Evolutionary conservation across 2,888 invertebrate species (phyloP).

Genomic region (Drosophila anomalata): DNA sequence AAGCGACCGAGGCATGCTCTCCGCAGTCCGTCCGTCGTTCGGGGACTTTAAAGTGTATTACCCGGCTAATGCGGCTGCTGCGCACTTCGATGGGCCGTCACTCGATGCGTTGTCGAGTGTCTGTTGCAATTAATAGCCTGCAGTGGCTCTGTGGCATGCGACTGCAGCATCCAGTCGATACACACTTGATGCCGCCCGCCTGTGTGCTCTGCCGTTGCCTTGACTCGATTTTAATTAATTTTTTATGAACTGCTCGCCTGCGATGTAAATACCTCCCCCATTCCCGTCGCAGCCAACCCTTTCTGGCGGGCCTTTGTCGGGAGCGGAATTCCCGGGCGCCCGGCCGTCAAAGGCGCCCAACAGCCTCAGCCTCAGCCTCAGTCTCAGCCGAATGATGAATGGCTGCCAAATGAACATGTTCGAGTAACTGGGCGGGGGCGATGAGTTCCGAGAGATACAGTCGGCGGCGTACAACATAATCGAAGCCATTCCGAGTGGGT

Average conservation of each 20-base stretch:
- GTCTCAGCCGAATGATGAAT: conserved; percentile 62
- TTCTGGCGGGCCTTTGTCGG: conserved; percentile 1
- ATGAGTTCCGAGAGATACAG: conserved; percentile 26
- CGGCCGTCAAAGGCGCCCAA: conserved; percentile 15
- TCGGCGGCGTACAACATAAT: conserved; percentile 32
- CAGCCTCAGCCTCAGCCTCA: background rate
- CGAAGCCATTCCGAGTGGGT: background rate
- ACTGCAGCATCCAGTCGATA: conserved; percentile 21
- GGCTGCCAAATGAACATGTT: conserved; percentile 69
- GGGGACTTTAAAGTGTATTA: background rate
- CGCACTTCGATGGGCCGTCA: conserved; percentile 9
- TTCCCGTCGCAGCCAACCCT: background rate
- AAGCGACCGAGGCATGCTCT: background rate
- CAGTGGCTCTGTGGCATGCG: conserved; percentile 9
- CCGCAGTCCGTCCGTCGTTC: background rate
- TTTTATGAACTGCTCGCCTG: conserved; percentile 63
- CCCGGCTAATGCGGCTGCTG: background rate
- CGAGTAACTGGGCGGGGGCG: conserved; percentile 22
- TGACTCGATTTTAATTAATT: conserved; percentile 74
- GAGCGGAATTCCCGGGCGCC: background rate
- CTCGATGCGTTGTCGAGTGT: conserved; percentile 27
- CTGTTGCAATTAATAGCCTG: conserved; percentile 32
- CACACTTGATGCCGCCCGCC: conserved; percentile 3
- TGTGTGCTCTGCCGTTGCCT: conserved; percentile 8
- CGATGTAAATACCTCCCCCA: conserved; percentile 21